Evolutionary conservation across 2,113 vertebrate genomes (phyloP), one percentile per base, ranked within the genome.

Genomic region (Lonchura striata): DNA sequence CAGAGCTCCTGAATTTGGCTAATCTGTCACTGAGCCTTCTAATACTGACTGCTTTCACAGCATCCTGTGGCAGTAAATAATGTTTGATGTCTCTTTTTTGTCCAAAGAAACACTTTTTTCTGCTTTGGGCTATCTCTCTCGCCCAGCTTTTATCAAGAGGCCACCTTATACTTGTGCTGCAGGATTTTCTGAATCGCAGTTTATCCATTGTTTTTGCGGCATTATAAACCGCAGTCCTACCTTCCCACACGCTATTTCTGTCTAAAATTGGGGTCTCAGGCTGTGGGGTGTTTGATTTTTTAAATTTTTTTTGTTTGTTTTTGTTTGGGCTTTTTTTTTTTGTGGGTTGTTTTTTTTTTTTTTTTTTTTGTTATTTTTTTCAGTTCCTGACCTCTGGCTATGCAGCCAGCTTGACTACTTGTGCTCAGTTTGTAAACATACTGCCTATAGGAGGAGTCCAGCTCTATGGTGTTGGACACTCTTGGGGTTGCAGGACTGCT

Each of bases 191-290:
- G 18, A 42, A 64, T 33, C 1, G 0, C 27, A 39, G 20, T 42
- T 82, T 33, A 49, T 33, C 37, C 33, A 0, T 42, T 0, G 0
- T 8, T 59, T 82, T 82, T 9, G 5, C 2, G 6, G n/a, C 11
- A 57, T 44, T 19, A 21, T 35, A 25, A 79, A 50, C 49, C 27
- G 39, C 2, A 3, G 61, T 35, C 16, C 27, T 47, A 13, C 23
- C 7, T 17, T 72, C 22, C 57, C 14, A 70, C 8, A 21, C 5
- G 1, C 12, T 70, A 31, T 23, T 84, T 16, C 16, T 57, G 2
- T 44, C 17, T 17, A 66, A 41, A 69, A 20, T 4, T 39, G 25
- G 8, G 6, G 4, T 23, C 13, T 2, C 8, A 33, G 5, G 14
- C 14, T 21, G 23, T 30, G 2, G 18, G 7, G 13, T 8, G 14